Evolutionary conservation across 2,888 invertebrate species (phyloP), one percentile per base, ranked within the genome.

Genomic region (Allophyes oxyacanthae): DNA sequence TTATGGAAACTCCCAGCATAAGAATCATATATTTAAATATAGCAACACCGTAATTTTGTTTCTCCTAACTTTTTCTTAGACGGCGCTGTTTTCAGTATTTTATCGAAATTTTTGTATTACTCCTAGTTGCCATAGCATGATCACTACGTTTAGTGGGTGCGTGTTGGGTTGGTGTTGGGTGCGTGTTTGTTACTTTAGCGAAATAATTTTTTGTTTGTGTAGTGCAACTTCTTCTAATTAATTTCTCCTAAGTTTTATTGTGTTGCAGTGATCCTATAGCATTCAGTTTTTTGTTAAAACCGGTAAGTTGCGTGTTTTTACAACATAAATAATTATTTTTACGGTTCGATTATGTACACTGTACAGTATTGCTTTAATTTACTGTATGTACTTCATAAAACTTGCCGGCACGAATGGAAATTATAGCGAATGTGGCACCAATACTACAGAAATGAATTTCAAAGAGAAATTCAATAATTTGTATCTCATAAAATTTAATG

Each of bases 151-250:
- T 6, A 25, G 25, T 25, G 4, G 25, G 25, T 6, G 6, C 25
- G 25, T 25, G 4, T 5, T n/a, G n/a, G n/a, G n/a, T n/a, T n/a
- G n/a, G n/a, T n/a, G n/a, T n/a, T 7, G 30, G 20, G 46, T 67
- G 72, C 67, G 74, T 75, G 76, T 62, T 54, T 59, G 45, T 49
- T 38, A 34, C 51, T 59, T 49, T 45, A 14, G 25, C 43, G 28
- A 13, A 58, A 34, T 50, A 57, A 28, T 25, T 45, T 37, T 41
- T 42, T 38, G 38, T 58, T 56, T 44, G 48, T 68, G 42, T 36
- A 53, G 66, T 69, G 64, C 32, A 51, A 42, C 33, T 56, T 42
- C 43, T 36, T 20, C 11, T 10, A 13, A 26, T 20, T 41, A 57
- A 51, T 63, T 50, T 56, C 30, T 41, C 15, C 3, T 9, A 37